These are phyloP conservation scores for Lophius piscatorius DNA, from an alignment of 2,113 vertebrate species.

Conservation along the genomic window DNA sequence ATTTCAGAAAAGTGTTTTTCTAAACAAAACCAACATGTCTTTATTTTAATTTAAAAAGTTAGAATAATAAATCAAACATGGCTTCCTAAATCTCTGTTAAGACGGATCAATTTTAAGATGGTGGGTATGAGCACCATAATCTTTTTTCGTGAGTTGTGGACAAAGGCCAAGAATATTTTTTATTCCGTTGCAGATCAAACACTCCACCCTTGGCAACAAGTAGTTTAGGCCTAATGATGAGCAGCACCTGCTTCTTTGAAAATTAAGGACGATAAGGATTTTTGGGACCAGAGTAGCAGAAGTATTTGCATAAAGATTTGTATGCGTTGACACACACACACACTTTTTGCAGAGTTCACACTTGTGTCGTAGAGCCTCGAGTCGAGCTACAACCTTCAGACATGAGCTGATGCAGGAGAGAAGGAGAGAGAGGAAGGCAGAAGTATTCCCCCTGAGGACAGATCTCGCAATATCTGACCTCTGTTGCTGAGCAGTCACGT, in stretches of 20 bases:
- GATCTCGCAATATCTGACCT: no score
- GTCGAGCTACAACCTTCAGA: not conserved
- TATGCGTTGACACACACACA: not conserved
- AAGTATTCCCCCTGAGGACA: not conserved
- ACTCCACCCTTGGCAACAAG: no score
- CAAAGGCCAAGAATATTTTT: not conserved
- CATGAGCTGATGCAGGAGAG: not conserved
- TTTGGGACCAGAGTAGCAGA: slow-evolving; percentile 5
- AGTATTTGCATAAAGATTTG: not conserved
- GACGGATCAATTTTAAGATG: not conserved
- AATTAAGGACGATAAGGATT: not conserved
- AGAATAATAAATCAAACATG: no score
- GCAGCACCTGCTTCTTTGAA: not conserved
- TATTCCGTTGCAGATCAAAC: no score
- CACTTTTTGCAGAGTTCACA: not conserved
- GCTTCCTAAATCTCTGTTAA: not conserved
- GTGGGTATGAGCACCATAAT: not conserved
- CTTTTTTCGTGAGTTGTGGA: not conserved
- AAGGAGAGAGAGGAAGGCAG: not conserved
- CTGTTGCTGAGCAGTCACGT: not conserved
- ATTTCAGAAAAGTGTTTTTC: no score
- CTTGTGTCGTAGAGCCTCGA: not conserved
- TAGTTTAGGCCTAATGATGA: not conserved
- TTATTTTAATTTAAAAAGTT: no score
- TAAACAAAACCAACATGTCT: no score